Evolutionary conservation across 2,797 vertebrate species (phyloP).

Genomic region (Cryptoblepharus egeriae): DNA sequence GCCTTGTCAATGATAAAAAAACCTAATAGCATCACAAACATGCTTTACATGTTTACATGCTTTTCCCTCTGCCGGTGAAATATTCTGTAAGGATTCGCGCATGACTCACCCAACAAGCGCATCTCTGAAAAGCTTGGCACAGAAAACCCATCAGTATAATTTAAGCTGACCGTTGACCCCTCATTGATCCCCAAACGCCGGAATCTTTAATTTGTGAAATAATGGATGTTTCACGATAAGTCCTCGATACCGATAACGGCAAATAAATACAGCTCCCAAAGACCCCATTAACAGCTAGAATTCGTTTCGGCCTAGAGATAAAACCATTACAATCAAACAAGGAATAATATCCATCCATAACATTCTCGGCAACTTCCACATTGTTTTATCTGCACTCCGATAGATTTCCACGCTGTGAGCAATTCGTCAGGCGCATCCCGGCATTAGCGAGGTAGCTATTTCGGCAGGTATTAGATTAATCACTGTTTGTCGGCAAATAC

Average conservation of each 20-base stretch:
- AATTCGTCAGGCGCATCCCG: conserved; percentile 55
- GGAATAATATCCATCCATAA: conserved; percentile 61
- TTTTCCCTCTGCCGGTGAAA: too few species aligned
- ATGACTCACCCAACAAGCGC: too few species aligned
- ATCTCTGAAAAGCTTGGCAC: accelerated
- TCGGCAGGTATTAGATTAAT: conserved; percentile 62
- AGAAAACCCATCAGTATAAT: conserved; percentile 21
- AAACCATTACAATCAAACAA: conserved; percentile 60
- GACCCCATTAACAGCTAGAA: conserved; percentile 54
- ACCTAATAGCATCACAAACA: too few species aligned
- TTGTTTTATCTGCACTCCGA: conserved; percentile 58
- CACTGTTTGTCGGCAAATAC: conserved; percentile 58
- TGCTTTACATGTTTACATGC: too few species aligned
- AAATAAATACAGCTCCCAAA: conserved; percentile 68
- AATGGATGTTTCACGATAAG: conserved; percentile 67
- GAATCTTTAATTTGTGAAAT: conserved; percentile 55
- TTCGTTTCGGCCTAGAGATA: conserved; percentile 64
- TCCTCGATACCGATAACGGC: conserved; percentile 60
- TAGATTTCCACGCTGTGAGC: conserved; percentile 16
- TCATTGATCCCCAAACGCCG: conserved; percentile 21
- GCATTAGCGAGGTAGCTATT: conserved; percentile 45
- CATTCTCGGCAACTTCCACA: conserved; percentile 44
- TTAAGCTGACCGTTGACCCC: not conserved
- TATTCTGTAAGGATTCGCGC: too few species aligned
- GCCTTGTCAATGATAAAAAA: too few species aligned